These are phyloP conservation scores for Latrodectus geometricus DNA, from an alignment of 1,140 invertebrate species.

Conservation along the genomic window DNA sequence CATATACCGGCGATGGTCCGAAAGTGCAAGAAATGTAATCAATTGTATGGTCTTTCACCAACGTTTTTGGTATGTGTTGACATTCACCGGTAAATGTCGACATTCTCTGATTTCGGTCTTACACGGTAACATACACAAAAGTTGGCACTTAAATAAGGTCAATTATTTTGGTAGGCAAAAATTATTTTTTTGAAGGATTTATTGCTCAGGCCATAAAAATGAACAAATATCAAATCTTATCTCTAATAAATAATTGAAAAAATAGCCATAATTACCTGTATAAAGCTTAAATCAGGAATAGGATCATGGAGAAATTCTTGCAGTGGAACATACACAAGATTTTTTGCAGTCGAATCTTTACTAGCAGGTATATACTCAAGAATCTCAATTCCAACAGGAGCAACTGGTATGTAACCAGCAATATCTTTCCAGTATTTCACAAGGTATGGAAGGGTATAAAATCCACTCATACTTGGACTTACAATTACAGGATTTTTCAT, in stretches of 20 bases:
- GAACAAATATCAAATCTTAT: background rate
- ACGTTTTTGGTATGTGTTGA: too few species aligned
- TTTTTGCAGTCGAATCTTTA: background rate
- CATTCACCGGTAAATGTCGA: too few species aligned
- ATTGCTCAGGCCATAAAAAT: background rate
- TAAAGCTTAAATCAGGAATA: constrained; percentile 41
- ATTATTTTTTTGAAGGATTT: background rate
- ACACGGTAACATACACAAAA: too few species aligned
- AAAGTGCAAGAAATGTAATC: too few species aligned
- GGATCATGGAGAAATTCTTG: constrained; percentile 43
- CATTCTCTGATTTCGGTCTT: too few species aligned
- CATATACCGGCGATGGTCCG: too few species aligned
- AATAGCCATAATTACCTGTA: constrained; percentile 35
- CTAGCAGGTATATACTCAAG: constrained; percentile 23
- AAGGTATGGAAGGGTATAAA: constrained; percentile 69
- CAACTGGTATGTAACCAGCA: constrained; percentile 69
- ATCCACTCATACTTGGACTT: constrained; percentile 72
- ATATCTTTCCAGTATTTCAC: constrained; percentile 64
- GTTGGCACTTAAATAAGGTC: background rate
- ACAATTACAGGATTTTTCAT: constrained; percentile 68
- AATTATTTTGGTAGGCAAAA: background rate
- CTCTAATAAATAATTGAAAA: background rate
- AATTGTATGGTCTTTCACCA: too few species aligned
- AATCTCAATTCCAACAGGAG: constrained; percentile 68
- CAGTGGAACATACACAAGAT: constrained; percentile 18